These are phyloP conservation scores for Illadopsis cleaveri DNA, from an alignment of 2,113 vertebrate genomes.

Conservation along the genomic window DNA sequence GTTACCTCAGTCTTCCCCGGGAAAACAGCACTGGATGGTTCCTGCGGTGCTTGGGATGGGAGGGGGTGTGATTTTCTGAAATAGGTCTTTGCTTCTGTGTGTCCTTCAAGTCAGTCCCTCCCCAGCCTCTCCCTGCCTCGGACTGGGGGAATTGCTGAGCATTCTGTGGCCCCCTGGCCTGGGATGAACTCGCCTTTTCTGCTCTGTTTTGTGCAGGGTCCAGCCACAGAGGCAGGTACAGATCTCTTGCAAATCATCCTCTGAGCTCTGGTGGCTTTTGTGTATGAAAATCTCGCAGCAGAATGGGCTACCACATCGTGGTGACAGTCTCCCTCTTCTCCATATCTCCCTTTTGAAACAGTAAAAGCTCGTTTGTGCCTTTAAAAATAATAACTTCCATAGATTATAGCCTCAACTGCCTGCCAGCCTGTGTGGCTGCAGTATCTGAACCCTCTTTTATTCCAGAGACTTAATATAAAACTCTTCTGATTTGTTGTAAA, in stretches of 20 bases:
- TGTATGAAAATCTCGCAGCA: background rate
- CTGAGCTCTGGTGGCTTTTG: background rate
- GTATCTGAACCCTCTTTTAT: background rate
- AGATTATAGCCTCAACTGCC: background rate
- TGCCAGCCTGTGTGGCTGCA: background rate
- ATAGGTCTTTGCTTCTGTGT: background rate
- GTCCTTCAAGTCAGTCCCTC: background rate
- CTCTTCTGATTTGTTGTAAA: background rate
- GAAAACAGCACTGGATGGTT: background rate
- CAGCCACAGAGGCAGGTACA: background rate
- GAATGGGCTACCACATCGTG: background rate
- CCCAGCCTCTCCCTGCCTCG: background rate
- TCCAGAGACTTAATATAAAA: background rate
- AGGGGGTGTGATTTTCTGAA: background rate
- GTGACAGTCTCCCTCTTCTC: constrained; percentile 6
- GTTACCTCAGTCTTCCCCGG: background rate
- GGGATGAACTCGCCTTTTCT: background rate
- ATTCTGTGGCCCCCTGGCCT: background rate
- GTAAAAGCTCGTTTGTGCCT: constrained; percentile 3
- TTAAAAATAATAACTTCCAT: background rate
- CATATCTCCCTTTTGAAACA: background rate
- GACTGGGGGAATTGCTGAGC: background rate
- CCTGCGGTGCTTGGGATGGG: background rate
- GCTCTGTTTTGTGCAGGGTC: background rate
- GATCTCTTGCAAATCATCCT: background rate